phyloP scores from a whole-genome alignment of 2,888 invertebrate species.

The Parnassius mnemosyne region DNA sequence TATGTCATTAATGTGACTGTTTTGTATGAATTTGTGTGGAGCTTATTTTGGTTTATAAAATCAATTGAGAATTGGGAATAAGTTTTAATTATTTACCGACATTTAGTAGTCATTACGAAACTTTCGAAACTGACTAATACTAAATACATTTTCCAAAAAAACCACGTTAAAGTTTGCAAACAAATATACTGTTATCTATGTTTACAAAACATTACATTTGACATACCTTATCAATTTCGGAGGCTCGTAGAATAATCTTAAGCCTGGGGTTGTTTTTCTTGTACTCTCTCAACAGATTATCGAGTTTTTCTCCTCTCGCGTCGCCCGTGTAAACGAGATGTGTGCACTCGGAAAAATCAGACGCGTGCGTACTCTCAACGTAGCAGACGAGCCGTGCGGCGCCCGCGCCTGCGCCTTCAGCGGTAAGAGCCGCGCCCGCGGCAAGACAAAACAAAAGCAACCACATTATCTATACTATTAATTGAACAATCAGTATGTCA shows the following conservation, averaged over 20 bases:
- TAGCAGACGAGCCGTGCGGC: conserved; percentile 74
- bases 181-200: too few relatives aligned
- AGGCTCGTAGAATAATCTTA: conserved; percentile 78
- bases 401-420: conserved; percentile 65
- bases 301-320: conserved; percentile 68
- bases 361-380: conserved; percentile 55
- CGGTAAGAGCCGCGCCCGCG: conserved; percentile 51
- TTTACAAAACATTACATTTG: background rate
- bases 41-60: too few relatives aligned
- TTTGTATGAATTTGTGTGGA: too few relatives aligned
- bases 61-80: too few relatives aligned
- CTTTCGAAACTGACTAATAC: too few relatives aligned
- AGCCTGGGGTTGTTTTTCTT: conserved; percentile 70
- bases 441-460: conserved; percentile 58
- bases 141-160: too few relatives aligned
- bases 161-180: too few relatives aligned
- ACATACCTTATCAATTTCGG: conserved; percentile 80
- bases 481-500: conserved; percentile 52
- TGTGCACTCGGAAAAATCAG: conserved; percentile 70
- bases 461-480: conserved; percentile 54
- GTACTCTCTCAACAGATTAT: conserved; percentile 67
- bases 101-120: too few relatives aligned
- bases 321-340: conserved; percentile 74
- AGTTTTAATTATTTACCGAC: too few relatives aligned
- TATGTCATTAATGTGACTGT: too few relatives aligned